Base-by-base conservation (phyloP, 2,113 vertebrate genomes). In the Ceratotherium simum region DNA sequence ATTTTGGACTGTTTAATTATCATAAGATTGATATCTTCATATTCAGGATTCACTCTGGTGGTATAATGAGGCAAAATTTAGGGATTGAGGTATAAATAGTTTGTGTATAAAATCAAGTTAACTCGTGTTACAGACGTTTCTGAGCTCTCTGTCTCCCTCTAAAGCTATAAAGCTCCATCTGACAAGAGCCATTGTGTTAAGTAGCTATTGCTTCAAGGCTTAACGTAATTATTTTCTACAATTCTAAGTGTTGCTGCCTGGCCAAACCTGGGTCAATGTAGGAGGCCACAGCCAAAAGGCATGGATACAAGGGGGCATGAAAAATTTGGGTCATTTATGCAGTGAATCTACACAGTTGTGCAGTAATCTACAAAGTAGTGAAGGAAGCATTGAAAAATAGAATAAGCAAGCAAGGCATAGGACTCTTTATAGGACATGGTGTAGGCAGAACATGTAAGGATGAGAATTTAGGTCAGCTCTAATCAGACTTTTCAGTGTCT, bases 231-330 rank as follows among this genome's bases (percentile, higher is more conserved):
- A 33, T 16, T n/a, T 93, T 85, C 67, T 29, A 25, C 8, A 39
- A n/a, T 17, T 64, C 20, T 80, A 80, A 90, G 2, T 65, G 33
- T 78, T 60, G 18, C 21, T 64, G 20, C 42, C 13, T 80, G 25
- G 3, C 48, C 62, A 54, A 80, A 91, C 8, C 0, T 48, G 25
- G 3, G 13, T n/a, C 29, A 11, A 0, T 17, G 9, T 31, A 21
- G 29, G 9, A 64, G 27, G 56, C 51, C 69, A 72, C 6, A 72
- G 27, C 25, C 20, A 18, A 54, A 75, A 25, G 0, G 1, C 7
- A 7, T 21, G 21, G 36, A 17, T 72, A 16, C 0, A 67, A n/a
- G 29, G 12, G 64, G 3, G 3, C 54, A n/a, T 48, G 39, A 69
- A 42, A 29, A 64, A 42, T 12, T 3, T 2, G 27, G 8, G 8